phyloP scores from a whole-genome alignment of 2,797 vertebrate genomes.

The Erpetoichthys calabaricus region DNA sequence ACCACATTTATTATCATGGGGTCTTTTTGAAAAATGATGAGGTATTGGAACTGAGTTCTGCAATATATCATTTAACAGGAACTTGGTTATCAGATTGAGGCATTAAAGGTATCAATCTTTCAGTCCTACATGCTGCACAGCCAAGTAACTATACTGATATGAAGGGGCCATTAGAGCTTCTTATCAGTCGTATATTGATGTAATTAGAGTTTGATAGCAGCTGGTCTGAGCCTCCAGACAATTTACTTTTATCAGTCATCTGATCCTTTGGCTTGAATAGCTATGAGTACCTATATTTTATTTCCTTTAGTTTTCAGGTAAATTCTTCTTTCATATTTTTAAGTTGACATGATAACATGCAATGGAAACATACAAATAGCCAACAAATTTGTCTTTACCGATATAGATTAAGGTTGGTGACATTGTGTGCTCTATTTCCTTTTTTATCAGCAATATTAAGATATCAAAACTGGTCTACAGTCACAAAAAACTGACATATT shows the following conservation, averaged over 20 bases:
- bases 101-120: constrained; percentile 62
- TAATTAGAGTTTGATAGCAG: constrained; percentile 78
- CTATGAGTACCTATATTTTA: constrained; percentile 27
- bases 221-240: constrained; percentile 59
- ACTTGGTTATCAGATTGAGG: constrained; percentile 76
- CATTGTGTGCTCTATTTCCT: no score
- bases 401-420: no score
- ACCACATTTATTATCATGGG: constrained; percentile 2
- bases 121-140: constrained; percentile 45
- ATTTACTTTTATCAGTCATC: constrained; percentile 70
- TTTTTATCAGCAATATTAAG: no score
- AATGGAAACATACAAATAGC: no score
- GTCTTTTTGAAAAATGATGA: constrained; percentile 31
- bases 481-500: no score
- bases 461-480: no score
- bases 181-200: constrained; percentile 74
- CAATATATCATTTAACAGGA: constrained; percentile 77
- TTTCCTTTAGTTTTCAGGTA: constrained; percentile 26
- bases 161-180: constrained; percentile 78
- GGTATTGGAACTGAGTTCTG: constrained; percentile 49
- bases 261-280: constrained; percentile 66
- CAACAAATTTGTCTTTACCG: no score
- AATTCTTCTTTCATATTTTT: neutral
- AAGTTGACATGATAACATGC: no score
- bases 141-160: constrained; percentile 67